A percentile compares a stretch with the other conserved stretches of the same genome.
These are phyloP conservation scores for Piprites chloris DNA, from an alignment of 2,113 vertebrate genomes.

Conservation along the genomic window DNA sequence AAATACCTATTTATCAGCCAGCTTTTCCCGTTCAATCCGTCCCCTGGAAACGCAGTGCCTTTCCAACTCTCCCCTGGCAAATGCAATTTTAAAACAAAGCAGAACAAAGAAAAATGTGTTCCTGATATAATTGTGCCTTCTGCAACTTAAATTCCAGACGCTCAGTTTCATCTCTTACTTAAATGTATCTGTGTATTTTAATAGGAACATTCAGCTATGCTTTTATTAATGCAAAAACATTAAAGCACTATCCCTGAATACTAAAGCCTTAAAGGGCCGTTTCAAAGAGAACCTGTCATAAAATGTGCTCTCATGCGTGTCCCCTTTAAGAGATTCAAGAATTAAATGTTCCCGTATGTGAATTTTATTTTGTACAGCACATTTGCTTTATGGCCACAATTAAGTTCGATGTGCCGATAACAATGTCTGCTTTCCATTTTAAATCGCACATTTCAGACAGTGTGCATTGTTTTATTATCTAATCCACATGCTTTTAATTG, in stretches of 20 bases:
- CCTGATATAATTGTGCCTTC: conserved; percentile 68
- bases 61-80: conserved; percentile 14
- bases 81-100: conserved; percentile 48
- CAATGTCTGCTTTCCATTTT: conserved; percentile 85
- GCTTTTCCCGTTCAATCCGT: background rate
- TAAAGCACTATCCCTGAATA: conserved; percentile 78
- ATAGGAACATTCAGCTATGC: conserved; percentile 80
- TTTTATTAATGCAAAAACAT: conserved; percentile 84
- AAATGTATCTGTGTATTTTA: conserved; percentile 82
- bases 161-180: conserved; percentile 79
- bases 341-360: conserved; percentile 88
- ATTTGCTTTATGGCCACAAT: conserved; percentile 89
- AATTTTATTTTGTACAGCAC: conserved; percentile 88
- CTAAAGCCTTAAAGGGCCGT: conserved; percentile 82
- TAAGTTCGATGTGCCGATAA: conserved; percentile 82
- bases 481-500: conserved; percentile 95
- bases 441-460: conserved; percentile 89
- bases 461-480: conserved; percentile 90
- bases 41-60: background rate
- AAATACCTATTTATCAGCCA: background rate
- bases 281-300: conserved; percentile 83
- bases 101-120: conserved; percentile 62
- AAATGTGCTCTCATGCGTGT: conserved; percentile 85
- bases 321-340: conserved; percentile 86
- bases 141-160: conserved; percentile 76